Percentiles rank a stretch among this genome's conserved stretches.
Conservation (phyloP, 2,797 vertebrate species). For the Leucoraja ocellata region DNA sequence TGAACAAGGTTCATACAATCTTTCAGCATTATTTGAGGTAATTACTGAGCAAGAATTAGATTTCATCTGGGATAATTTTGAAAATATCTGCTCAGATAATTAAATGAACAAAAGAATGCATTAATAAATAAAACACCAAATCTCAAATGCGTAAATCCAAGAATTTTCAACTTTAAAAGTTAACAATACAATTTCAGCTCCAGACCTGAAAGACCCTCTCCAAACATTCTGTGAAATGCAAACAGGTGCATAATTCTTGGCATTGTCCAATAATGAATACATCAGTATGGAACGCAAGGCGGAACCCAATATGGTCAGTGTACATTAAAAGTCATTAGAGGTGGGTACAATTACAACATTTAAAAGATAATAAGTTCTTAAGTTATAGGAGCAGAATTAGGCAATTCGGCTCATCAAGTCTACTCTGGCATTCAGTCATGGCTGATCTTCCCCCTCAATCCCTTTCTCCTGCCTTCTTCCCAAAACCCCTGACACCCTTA, state of each 20-base stretch:
- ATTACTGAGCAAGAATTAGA: constrained; percentile 31
- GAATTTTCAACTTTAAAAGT: constrained; percentile 6
- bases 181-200: neutral
- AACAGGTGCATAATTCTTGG: neutral
- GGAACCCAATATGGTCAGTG: neutral
- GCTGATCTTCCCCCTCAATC: no score
- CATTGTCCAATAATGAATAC: neutral
- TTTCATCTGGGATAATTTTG: constrained; percentile 25
- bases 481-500: no score
- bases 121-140: constrained; percentile 29
- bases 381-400: no score
- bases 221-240: constrained; percentile 10
- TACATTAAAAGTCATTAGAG: neutral
- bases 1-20: constrained; percentile 3
- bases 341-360: no score
- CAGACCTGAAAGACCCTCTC: neutral
- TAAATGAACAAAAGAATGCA: constrained; percentile 24
- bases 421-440: no score
- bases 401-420: no score
- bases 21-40: constrained; percentile 14
- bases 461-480: no score
- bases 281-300: neutral
- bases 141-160: constrained; percentile 2
- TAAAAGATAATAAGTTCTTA: no score
- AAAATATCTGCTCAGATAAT: constrained; percentile 27